These are phyloP conservation scores for Nyctereutes procyonoides DNA, from an alignment of 2,113 vertebrate genomes.

Conservation along the genomic window DNA sequence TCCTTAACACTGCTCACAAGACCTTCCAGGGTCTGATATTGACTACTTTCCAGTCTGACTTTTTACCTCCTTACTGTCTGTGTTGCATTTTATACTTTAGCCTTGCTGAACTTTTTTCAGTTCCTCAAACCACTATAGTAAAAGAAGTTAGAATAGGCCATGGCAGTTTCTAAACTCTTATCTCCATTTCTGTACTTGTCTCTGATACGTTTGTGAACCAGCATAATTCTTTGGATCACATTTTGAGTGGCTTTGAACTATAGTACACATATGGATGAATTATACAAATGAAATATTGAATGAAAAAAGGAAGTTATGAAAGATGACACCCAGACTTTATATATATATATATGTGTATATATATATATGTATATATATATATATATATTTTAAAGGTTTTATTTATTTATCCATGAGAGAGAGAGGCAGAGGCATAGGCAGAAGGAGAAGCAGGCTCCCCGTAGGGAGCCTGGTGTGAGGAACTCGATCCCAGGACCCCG, in stretches of 20 bases:
- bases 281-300: slow-evolving; percentile 36
- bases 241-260: background rate
- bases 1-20: background rate
- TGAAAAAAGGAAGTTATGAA: background rate
- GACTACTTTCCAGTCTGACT: background rate
- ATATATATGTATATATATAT: too few species aligned
- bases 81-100: slow-evolving; percentile 1
- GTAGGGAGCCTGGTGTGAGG: too few species aligned
- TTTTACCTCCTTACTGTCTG: background rate
- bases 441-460: too few species aligned
- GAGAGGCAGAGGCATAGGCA: too few species aligned
- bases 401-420: too few species aligned
- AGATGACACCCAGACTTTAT: background rate
- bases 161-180: background rate
- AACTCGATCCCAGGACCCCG: too few species aligned
- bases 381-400: too few species aligned
- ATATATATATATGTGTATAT: too few species aligned
- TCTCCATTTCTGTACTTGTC: background rate
- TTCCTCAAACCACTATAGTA: background rate
- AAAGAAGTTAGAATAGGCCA: slow-evolving; percentile 27
- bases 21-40: background rate
- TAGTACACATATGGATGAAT: background rate
- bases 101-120: background rate
- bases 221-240: background rate
- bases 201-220: background rate